Conservation (phyloP, 2,888 invertebrate genomes). For the Taphrorychus bicolor region DNA sequence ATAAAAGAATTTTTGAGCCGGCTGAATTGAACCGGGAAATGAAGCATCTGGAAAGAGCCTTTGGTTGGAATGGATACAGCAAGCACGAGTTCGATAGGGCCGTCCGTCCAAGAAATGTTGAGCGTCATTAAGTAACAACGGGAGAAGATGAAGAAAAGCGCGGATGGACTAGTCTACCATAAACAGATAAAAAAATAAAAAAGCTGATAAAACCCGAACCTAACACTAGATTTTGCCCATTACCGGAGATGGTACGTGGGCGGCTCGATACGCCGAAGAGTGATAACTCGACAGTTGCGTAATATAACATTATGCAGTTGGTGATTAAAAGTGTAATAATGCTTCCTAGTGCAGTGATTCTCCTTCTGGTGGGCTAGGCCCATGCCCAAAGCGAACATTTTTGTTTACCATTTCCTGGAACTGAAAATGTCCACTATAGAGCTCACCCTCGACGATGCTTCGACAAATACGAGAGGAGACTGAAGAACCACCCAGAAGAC, state of each 20-base stretch:
- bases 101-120: too few species aligned
- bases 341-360: not conserved
- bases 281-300: not conserved
- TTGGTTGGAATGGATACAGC: too few species aligned
- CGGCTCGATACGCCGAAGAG: not conserved
- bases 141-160: too few species aligned
- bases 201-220: constrained; percentile 14
- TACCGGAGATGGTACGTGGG: constrained; percentile 4
- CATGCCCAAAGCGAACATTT: constrained; percentile 12
- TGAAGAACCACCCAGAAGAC: constrained; percentile 32
- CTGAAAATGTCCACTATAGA: constrained; percentile 16
- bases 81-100: too few species aligned
- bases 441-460: constrained; percentile 40
- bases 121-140: too few species aligned
- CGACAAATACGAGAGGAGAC: constrained; percentile 40
- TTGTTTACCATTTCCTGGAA: not conserved
- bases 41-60: too few species aligned
- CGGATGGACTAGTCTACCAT: too few species aligned
- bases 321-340: not conserved
- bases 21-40: too few species aligned
- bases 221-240: constrained; percentile 19
- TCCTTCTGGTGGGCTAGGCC: constrained; percentile 1
- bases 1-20: too few species aligned
- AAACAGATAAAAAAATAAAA: constrained; percentile 12
- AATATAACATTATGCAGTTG: not conserved